These are phyloP conservation scores for Hoplias malabaricus DNA, from an alignment of 2,113 vertebrate genomes.

Conservation along the genomic window DNA sequence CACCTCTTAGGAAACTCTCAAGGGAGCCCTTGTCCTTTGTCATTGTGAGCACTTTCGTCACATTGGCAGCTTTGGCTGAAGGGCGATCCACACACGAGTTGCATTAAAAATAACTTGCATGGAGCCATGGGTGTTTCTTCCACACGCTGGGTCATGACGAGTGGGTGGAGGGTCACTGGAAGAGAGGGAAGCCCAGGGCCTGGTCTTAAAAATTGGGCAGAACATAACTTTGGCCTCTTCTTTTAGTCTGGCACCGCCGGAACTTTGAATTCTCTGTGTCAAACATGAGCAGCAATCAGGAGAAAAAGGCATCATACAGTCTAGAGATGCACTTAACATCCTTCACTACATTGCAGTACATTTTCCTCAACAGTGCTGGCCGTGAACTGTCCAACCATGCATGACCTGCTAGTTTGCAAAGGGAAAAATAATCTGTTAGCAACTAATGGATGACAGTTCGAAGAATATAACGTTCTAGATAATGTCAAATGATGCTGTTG, in stretches of 20 bases:
- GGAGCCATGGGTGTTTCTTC: slow-evolving; percentile 20
- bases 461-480: too few relatives aligned
- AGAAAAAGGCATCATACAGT: background rate
- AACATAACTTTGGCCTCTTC: background rate
- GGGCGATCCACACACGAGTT: slow-evolving; percentile 31
- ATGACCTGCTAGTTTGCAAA: too few relatives aligned
- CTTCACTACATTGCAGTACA: too few relatives aligned
- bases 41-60: slow-evolving; percentile 33
- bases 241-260: background rate
- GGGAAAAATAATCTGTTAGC: too few relatives aligned
- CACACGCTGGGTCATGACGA: slow-evolving; percentile 33
- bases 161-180: background rate
- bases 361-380: too few relatives aligned
- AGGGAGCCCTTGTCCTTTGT: slow-evolving; percentile 56
- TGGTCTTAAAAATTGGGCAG: background rate
- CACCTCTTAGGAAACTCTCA: slow-evolving; percentile 38
- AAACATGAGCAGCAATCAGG: background rate
- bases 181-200: slow-evolving; percentile 13
- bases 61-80: slow-evolving; percentile 47
- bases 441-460: too few relatives aligned
- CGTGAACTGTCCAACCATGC: too few relatives aligned
- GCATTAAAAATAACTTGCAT: slow-evolving; percentile 49
- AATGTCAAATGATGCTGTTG: too few relatives aligned
- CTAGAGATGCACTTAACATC: too few relatives aligned
- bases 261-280: background rate